Percentiles rank a stretch among this genome's conserved stretches.
These are phyloP conservation scores for Camponotus fellah DNA, from an alignment of 2,888 invertebrate genomes.

Conservation along the genomic window DNA sequence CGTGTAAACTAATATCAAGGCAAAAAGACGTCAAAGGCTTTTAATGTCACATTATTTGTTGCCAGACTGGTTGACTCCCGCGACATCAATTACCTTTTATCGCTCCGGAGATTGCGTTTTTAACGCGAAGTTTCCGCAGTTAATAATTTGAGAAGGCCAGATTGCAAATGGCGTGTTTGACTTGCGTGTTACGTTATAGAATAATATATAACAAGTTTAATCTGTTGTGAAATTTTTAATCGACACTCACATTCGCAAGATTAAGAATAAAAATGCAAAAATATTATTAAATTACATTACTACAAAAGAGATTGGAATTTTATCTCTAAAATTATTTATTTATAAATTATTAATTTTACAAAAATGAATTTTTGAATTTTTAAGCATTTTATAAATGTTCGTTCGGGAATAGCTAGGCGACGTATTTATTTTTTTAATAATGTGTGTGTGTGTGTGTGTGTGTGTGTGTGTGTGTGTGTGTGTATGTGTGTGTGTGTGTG, in stretches of 20 bases:
- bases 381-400: too few relatives aligned
- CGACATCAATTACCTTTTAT: constrained; percentile 55
- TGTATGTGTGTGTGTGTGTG: too few relatives aligned
- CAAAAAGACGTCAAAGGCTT: constrained; percentile 53
- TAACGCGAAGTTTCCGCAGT: not conserved
- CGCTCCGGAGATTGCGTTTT: constrained; percentile 26
- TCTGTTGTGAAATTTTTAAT: not conserved
- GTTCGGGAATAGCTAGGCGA: too few relatives aligned
- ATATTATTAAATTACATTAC: not conserved
- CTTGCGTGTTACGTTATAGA: not conserved
- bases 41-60: constrained; percentile 61
- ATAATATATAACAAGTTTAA: constrained; percentile 5
- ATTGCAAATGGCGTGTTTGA: not conserved
- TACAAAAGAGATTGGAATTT: not conserved
- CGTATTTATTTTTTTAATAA: too few relatives aligned
- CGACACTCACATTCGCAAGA: not conserved
- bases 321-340: not conserved
- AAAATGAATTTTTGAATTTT: not conserved
- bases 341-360: not conserved
- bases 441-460: too few relatives aligned
- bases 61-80: constrained; percentile 47
- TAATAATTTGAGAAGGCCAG: not conserved
- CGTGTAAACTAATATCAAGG: constrained; percentile 43
- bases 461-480: too few relatives aligned
- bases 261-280: not conserved